Evolutionary conservation across 2,888 invertebrate genomes (phyloP).

Genomic region (Aspidiotus destructor): DNA sequence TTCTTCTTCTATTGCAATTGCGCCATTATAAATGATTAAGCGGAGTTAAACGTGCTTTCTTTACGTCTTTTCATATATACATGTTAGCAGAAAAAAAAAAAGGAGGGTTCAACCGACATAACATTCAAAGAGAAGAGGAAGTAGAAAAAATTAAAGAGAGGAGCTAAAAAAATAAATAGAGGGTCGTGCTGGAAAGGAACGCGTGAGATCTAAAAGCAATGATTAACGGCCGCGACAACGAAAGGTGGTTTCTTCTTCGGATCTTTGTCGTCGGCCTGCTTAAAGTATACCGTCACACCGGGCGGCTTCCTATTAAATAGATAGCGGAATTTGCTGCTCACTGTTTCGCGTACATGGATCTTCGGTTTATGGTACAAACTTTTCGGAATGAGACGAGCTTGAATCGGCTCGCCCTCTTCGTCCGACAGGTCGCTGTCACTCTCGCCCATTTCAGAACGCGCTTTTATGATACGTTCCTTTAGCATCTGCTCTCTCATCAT

Average conservation of each 20-base stretch:
- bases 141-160: too few species aligned
- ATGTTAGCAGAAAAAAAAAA: too few species aligned
- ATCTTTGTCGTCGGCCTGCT: conserved; percentile 20
- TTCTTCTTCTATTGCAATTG: too few species aligned
- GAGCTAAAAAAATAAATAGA: too few species aligned
- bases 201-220: background rate
- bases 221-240: conserved; percentile 15
- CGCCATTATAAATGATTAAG: too few species aligned
- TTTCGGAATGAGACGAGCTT: conserved; percentile 10
- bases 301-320: conserved; percentile 18
- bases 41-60: too few species aligned
- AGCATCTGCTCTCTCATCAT: too few species aligned
- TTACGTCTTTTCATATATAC: too few species aligned
- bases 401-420: background rate
- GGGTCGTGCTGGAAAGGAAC: too few species aligned
- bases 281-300: conserved; percentile 21
- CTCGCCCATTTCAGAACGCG: background rate
- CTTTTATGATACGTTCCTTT: too few species aligned
- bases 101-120: too few species aligned
- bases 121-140: too few species aligned
- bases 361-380: conserved; percentile 14
- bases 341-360: conserved; percentile 12
- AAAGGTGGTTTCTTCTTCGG: conserved; percentile 23
- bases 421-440: background rate
- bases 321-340: conserved; percentile 19